These are phyloP conservation scores for Rhagium mordax DNA, from an alignment of 2,888 invertebrate genomes.

Conservation along the genomic window DNA sequence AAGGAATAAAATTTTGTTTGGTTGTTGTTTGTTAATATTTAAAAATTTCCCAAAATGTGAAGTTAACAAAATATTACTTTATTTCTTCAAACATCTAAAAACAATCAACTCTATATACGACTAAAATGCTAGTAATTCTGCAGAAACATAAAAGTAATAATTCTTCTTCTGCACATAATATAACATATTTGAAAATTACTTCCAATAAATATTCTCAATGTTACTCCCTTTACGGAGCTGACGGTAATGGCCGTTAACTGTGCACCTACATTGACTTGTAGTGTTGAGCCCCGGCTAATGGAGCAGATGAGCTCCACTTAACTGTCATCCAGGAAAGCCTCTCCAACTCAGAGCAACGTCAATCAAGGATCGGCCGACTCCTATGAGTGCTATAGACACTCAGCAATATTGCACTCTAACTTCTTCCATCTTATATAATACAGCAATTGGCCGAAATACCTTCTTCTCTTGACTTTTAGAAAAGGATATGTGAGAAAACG, in stretches of 20 bases:
- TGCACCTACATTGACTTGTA: conserved; percentile 18
- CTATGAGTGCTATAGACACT: conserved; percentile 9
- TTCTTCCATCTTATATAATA: background rate
- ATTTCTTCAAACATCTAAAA: no score
- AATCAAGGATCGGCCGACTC: conserved; percentile 25
- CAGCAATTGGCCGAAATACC: background rate
- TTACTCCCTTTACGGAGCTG: background rate
- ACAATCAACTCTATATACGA: no score
- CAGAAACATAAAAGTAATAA: no score
- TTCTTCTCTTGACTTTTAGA: background rate
- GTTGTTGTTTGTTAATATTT: no score
- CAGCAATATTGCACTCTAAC: background rate
- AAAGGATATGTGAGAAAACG: background rate
- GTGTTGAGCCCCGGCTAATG: conserved; percentile 29
- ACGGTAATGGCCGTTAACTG: background rate
- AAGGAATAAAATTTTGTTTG: no score
- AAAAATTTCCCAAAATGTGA: no score
- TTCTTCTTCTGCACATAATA: no score
- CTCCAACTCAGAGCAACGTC: conserved; percentile 27
- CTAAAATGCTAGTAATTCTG: no score
- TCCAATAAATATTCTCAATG: background rate
- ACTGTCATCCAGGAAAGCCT: conserved; percentile 33
- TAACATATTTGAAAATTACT: background rate
- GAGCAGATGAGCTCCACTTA: conserved; percentile 35
- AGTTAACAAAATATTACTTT: no score